Base-by-base conservation (phyloP, 1,140 invertebrate species). In the Drosophila bifasciata region DNA sequence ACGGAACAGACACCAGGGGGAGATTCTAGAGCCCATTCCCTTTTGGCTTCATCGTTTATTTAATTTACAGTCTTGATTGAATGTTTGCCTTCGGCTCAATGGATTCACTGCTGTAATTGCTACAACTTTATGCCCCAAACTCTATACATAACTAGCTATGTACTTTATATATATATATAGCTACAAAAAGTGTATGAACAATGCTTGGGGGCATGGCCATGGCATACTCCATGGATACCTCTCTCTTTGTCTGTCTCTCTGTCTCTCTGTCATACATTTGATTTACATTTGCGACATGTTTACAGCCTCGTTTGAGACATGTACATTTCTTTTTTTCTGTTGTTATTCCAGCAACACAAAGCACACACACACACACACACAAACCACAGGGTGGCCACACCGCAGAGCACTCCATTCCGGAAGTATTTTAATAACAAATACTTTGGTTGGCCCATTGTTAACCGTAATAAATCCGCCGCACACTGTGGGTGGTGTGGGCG, bases 31-130 rank as follows among this genome's bases (percentile, higher is more conserved):
- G 17, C 59, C 40, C 21, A n/a, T 13, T 4, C 8, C 13, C n/a
- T n/a, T n/a, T 15, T 36, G 40, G 16, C 17, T n/a, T n/a, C 39
- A 36, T 43, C 36, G 52, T 71, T 84, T 84, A 69, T 62, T 85
- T 79, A 76, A 72, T 76, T 85, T 79, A 40, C 41, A 72, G 57
- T 56, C 78, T 39, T 85, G 79, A 85, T 85, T 85, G 76, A 85
- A 85, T 80, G 76, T 73, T 69, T 74, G 59, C 55, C 51, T 63
- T 76, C 17, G 63, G 49, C 60, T 70, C 68, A 64, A 76, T 62
- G 60, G 60, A 73, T 73, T 83, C 45, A 61, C 68, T 72, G 72
- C 53, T 73, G 72, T 84, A 79, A 84, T 79, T 84, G 72, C 76
- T 51, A n/a, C 45, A 66, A 57, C 50, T 84, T 75, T 55, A 79